Evolutionary conservation across 2,888 invertebrate species (phyloP), one percentile per base, ranked within the genome.

Genomic region (Sthenelais limicola): DNA sequence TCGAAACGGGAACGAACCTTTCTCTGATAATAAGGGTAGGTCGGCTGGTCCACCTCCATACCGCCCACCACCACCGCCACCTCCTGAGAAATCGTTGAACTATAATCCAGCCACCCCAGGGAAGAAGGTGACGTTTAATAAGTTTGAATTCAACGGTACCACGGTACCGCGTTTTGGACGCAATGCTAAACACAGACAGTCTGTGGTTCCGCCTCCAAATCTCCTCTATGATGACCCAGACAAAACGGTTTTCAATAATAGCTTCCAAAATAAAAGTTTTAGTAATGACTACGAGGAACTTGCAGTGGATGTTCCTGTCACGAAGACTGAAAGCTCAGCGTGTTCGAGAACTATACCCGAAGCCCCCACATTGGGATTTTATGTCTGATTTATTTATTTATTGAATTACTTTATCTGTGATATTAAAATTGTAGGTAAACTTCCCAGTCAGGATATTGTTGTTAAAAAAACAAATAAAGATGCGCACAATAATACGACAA

Each of bases 301-400:
- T 26, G 62, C 62, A 1, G 28, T 62, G 1, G 62, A 62, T 62
- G 62, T 62, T 7, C 62, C 62, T 21, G 38, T 35, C 21, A 43
- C 24, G 24, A n/a, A 24, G 15, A 38, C 62, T 38, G 38, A 2
- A 9, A 26, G 26, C 24, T 26, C 4, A 18, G 38, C 35, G 15
- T 38, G 15, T 1, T 2, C 35, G 3, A 38, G 32, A 35, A 28
- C 33, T n/a, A n/a, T 21, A n/a, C 28, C 24, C 28, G 21, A 9
- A 24, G 38, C 24, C 62, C 9, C 62, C n/a, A 24, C 62, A 21
- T n/a, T 62, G 26, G 62, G 62, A 7, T 62, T 62, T 24, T 62
- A 62, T 38, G 62, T 62, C 9, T 62, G 26, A 62, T 21, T 26
- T 38, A 3, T 62, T 15, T 62, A 62, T 62, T 62, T 62, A 62